Percentiles rank a stretch among this genome's conserved stretches.
Conservation (phyloP, 2,888 invertebrate species). For the Flexamia atlantica region DNA sequence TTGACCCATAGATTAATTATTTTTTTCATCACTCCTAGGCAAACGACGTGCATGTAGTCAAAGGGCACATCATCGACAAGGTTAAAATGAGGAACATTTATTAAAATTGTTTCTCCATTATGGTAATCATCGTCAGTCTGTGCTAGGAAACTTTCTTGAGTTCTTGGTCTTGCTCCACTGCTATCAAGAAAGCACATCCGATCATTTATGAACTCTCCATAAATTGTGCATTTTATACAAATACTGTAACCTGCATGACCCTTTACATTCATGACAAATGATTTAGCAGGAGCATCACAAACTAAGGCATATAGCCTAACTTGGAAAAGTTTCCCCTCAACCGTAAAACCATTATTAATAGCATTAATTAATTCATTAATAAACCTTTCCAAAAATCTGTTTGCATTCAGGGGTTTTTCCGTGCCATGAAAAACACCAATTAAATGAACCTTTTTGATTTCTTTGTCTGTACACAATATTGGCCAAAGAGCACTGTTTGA, state of each 20-base stretch:
- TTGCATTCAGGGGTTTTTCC: conserved; percentile 45
- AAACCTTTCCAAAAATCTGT: conserved; percentile 53
- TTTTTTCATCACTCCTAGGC: conserved; percentile 71
- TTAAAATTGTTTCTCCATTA: conserved; percentile 66
- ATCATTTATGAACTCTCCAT: conserved; percentile 61
- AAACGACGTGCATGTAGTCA: conserved; percentile 72
- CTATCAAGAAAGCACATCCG: conserved; percentile 64
- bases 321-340: not conserved
- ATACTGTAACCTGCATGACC: conserved; percentile 51
- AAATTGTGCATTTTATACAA: conserved; percentile 67
- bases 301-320: conserved; percentile 28
- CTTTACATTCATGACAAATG: conserved; percentile 62
- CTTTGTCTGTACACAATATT: conserved; percentile 46
- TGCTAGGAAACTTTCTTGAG: conserved; percentile 64
- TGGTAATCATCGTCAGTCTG: conserved; percentile 68
- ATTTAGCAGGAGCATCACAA: conserved; percentile 62
- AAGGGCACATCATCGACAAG: conserved; percentile 69
- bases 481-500: conserved; percentile 58
- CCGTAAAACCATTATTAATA: conserved; percentile 33
- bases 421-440: conserved; percentile 62
- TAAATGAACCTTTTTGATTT: conserved; percentile 21
- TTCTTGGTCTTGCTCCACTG: conserved; percentile 56
- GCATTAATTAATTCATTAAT: conserved; percentile 39
- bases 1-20: conserved; percentile 70
- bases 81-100: conserved; percentile 70